Percentiles rank a stretch among this genome's conserved stretches.
These are phyloP conservation scores for Myanophis thanlyinensis DNA, from an alignment of 2,113 vertebrate species.

Conservation along the genomic window DNA sequence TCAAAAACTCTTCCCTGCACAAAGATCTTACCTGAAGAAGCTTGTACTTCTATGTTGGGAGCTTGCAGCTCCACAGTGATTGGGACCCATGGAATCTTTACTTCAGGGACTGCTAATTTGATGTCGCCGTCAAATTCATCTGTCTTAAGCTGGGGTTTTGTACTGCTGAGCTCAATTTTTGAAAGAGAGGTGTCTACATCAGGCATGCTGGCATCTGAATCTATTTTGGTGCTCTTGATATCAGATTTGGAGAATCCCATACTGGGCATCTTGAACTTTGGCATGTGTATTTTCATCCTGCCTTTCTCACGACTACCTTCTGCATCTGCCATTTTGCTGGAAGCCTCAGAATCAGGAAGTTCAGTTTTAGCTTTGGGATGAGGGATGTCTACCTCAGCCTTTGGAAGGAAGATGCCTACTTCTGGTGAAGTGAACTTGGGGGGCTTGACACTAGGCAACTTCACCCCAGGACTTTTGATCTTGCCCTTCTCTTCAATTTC, in stretches of 20 bases:
- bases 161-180: background rate
- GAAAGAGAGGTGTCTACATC: background rate
- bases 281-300: background rate
- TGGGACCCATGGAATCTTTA: background rate
- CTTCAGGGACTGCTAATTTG: background rate
- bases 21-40: constrained; percentile 14
- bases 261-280: constrained; percentile 5
- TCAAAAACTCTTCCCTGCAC: rapidly evolving
- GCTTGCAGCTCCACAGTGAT: background rate
- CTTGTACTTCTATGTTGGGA: background rate
- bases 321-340: rapidly evolving
- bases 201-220: background rate
- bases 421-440: background rate
- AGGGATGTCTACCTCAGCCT: background rate
- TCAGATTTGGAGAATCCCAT: background rate
- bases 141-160: background rate
- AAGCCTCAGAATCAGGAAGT: rapidly evolving
- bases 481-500: rapidly evolving
- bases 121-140: background rate
- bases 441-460: rapidly evolving
- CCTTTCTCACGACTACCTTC: background rate
- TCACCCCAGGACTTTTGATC: rapidly evolving
- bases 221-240: background rate
- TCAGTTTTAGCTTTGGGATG: background rate
- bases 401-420: background rate